A percentile compares a stretch with the other conserved stretches of the same genome.
Conservation (phyloP, 2,797 vertebrate species). For the Lemur catta region DNA sequence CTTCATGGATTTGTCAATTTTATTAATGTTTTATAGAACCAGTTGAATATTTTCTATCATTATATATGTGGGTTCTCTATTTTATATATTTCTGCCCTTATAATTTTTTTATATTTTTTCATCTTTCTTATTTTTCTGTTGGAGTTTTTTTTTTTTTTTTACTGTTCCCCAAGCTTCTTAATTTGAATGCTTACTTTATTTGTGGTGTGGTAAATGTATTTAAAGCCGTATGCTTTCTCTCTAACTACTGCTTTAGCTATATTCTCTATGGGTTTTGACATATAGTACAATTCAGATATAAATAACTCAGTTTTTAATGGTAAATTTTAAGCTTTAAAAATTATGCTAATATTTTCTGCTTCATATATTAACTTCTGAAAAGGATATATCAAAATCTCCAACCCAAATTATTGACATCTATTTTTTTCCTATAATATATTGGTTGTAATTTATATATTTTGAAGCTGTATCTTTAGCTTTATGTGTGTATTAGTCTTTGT, state of each 20-base stretch:
- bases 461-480: not conserved
- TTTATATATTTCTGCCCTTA: not conserved
- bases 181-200: not conserved
- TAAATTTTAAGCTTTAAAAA: not conserved
- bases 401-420: not conserved
- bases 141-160: not conserved
- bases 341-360: not conserved
- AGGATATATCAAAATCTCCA: not conserved
- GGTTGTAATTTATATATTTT: not conserved
- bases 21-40: not conserved
- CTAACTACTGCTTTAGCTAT: not conserved
- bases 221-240: not conserved
- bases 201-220: not conserved
- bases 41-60: not conserved
- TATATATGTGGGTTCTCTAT: not conserved
- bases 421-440: not conserved
- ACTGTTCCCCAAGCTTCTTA: not conserved
- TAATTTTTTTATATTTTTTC: not conserved
- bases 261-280: not conserved
- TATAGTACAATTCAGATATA: not conserved
- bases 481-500: not conserved
- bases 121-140: not conserved
- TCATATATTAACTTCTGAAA: not conserved
- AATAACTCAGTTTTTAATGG: not conserved
- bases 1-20: slow-evolving; percentile 21